Percentiles rank a stretch among this genome's conserved stretches.
phyloP scores from a whole-genome alignment of 2,797 vertebrate species.

The Calcarius lapponicus region DNA sequence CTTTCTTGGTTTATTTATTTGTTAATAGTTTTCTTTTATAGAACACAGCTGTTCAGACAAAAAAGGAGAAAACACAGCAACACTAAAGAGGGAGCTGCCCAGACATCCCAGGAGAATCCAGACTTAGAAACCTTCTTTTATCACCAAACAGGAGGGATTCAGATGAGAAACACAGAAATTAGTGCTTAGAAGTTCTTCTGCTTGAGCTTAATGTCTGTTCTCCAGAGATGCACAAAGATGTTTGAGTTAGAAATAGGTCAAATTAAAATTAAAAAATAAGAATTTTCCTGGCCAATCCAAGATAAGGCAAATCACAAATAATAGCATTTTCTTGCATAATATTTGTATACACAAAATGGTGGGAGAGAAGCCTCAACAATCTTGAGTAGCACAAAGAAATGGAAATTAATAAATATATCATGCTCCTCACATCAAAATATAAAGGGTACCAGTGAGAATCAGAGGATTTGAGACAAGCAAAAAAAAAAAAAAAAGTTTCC shows the following conservation, averaged over 20 bases:
- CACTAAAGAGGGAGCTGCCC: neutral
- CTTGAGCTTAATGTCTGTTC: neutral
- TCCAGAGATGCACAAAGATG: neutral
- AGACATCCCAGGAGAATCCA: neutral
- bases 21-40: neutral
- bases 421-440: neutral
- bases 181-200: neutral
- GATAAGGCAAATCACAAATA: neutral
- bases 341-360: neutral
- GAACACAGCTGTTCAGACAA: neutral
- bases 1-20: neutral
- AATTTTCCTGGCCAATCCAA: neutral
- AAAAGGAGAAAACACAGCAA: neutral
- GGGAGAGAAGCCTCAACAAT: neutral
- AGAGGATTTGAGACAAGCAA: neutral
- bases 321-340: neutral
- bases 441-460: neutral
- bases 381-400: neutral
- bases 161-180: neutral
- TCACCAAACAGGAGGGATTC: neutral
- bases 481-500: neutral
- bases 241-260: neutral
- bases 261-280: neutral
- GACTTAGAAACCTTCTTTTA: neutral
- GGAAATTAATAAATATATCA: neutral